Evolutionary conservation across 2,888 invertebrate species (phyloP), one percentile per base, ranked within the genome.

Genomic region (Sarcophaga carnaria): DNA sequence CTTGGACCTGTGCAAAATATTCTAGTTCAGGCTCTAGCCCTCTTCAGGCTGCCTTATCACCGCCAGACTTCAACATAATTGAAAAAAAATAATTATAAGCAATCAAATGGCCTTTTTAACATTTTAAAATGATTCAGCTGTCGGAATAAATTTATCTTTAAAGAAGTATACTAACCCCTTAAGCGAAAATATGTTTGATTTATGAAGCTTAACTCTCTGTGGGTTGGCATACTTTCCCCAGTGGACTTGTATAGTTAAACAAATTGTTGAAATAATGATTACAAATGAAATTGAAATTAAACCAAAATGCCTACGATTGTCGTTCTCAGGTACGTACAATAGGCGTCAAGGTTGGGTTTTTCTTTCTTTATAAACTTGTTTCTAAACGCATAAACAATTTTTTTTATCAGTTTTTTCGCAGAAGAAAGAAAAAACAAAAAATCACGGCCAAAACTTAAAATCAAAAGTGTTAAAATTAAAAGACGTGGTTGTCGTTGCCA

Each of bases 201-300:
- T 37, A 37, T 37, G 2, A 8, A 37, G 8, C 37, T 37, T 37
- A 37, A 2, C 37, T 37, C 10, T 37, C 37, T 69, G 70, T 5
- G 45, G 49, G 6, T 64, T 37, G 8, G n/a, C n/a, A 45, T 45
- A n/a, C 37, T 27, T 64, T n/a, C 12, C 12, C 67, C 14, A 37
- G 2, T 37, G 1, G 37, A 10, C 47, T 63, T 63, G 45, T 45
- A 3, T n/a, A 10, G n/a, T 1, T 25, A 69, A 67, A 4, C 14
- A 27, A 49, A 67, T 37, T 37, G n/a, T 72, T 62, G 27, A 27
- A 37, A 37, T 8, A 37, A 37, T 37, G 8, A 0, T 6, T 11
- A 49, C 63, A 64, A 82, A 82, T 76, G 76, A 82, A 82, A 82
- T 64, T 82, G 82, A 76, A 76, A 70, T 74, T 80, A 49, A 74